Conservation (phyloP, 2,888 invertebrate genomes). For the Drosophila parthenogenetica region DNA sequence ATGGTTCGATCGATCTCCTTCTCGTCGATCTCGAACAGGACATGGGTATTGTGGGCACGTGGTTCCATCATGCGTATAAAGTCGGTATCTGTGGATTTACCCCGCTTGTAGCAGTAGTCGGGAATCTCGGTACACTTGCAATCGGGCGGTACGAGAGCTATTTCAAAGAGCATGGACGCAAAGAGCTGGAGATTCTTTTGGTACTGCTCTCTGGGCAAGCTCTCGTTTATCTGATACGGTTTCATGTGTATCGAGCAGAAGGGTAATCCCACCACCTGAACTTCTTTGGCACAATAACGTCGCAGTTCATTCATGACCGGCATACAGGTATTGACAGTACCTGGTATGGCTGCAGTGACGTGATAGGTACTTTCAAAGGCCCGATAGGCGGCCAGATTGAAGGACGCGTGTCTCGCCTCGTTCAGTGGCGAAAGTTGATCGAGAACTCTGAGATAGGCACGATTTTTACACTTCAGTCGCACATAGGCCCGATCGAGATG, state of each 20-base stretch:
- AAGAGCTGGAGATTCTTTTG: constrained; percentile 28
- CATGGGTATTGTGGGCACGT: neutral
- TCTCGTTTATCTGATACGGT: constrained; percentile 30
- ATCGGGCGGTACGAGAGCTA: constrained; percentile 30
- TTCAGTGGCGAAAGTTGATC: constrained; percentile 45
- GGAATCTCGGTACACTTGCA: constrained; percentile 50
- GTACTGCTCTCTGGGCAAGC: constrained; percentile 21
- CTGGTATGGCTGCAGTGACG: constrained; percentile 26
- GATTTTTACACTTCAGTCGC: constrained; percentile 29
- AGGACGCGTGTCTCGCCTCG: constrained; percentile 1
- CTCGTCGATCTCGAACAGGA: constrained; percentile 44
- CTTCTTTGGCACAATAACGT: constrained; percentile 26
- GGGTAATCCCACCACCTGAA: constrained; percentile 42
- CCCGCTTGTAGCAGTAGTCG: constrained; percentile 34
- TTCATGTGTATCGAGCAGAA: constrained; percentile 43
- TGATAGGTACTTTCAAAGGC: constrained; percentile 32
- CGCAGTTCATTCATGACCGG: constrained; percentile 48
- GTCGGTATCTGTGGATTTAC: constrained; percentile 29
- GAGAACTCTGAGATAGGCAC: constrained; percentile 14
- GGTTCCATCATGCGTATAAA: constrained; percentile 21
- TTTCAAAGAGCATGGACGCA: constrained; percentile 40
- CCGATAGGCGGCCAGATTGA: constrained; percentile 12
- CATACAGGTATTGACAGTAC: constrained; percentile 28
- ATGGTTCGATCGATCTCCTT: constrained; percentile 2
- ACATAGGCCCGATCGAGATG: constrained; percentile 36